Evolutionary conservation across 2,797 vertebrate genomes (phyloP).

Genomic region (Aselliscus stoliczkanus): DNA sequence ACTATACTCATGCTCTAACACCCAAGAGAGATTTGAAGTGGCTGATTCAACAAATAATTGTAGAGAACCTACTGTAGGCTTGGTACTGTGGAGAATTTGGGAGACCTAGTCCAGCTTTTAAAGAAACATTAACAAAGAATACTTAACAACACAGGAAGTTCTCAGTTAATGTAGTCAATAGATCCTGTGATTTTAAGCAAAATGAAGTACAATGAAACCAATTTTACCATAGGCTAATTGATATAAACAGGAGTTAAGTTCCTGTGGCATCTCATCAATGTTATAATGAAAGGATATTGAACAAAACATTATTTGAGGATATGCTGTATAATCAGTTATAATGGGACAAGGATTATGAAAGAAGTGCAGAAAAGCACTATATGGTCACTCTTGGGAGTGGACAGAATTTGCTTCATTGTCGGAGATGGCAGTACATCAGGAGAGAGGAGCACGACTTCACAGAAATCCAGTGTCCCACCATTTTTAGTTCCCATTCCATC

Average conservation of each 20-base stretch:
- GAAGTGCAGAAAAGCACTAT: accelerated
- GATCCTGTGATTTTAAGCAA: background rate
- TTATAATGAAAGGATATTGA: background rate
- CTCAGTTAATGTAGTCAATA: background rate
- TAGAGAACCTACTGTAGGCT: background rate
- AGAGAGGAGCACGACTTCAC: background rate
- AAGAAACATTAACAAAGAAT: background rate
- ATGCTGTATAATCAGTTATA: background rate
- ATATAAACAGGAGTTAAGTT: background rate
- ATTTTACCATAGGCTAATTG: background rate
- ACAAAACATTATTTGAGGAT: background rate
- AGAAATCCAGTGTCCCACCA: accelerated
- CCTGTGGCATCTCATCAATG: background rate
- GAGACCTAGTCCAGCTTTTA: background rate
- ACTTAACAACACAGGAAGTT: background rate
- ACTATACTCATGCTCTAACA: background rate
- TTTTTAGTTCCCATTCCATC: background rate
- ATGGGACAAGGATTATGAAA: background rate
- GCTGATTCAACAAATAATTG: background rate
- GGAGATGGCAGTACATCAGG: no score
- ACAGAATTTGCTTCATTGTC: background rate
- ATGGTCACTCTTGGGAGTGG: accelerated
- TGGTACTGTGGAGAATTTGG: background rate
- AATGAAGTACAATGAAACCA: background rate
- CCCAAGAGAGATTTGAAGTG: background rate